Evolutionary conservation across 2,888 invertebrate genomes (phyloP).

Genomic region (Metopia argyrocephala): DNA sequence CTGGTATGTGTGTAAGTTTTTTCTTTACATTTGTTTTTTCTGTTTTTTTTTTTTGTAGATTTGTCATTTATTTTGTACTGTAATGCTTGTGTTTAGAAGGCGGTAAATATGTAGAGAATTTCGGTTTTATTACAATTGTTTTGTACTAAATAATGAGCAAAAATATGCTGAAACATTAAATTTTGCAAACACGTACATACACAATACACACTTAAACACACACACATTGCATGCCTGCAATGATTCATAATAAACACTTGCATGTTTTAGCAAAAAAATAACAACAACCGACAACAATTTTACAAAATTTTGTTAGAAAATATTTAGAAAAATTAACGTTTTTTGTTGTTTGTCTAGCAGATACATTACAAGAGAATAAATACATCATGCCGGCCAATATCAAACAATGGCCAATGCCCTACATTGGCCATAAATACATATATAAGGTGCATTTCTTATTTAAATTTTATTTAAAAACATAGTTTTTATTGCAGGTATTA

Average conservation of each 20-base stretch:
- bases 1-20: not conserved
- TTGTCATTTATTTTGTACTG: not conserved
- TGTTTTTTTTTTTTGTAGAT: not conserved
- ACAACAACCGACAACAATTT: constrained; percentile 11
- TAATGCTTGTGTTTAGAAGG: not conserved
- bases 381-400: no score
- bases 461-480: no score
- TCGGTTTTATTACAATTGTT: constrained; percentile 52
- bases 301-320: constrained; percentile 41
- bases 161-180: constrained; percentile 51
- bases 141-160: constrained; percentile 60
- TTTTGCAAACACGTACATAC: constrained; percentile 17
- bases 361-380: no score
- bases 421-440: no score
- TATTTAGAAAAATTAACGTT: constrained; percentile 51
- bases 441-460: no score
- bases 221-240: not conserved
- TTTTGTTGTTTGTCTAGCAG: no score
- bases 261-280: not conserved
- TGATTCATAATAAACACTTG: constrained; percentile 41
- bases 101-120: not conserved
- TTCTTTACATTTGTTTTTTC: not conserved
- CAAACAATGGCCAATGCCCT: no score
- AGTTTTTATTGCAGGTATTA: no score
- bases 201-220: not conserved